Evolutionary conservation across 2,113 vertebrate species (phyloP).

Genomic region (Pleuronectes platessa): DNA sequence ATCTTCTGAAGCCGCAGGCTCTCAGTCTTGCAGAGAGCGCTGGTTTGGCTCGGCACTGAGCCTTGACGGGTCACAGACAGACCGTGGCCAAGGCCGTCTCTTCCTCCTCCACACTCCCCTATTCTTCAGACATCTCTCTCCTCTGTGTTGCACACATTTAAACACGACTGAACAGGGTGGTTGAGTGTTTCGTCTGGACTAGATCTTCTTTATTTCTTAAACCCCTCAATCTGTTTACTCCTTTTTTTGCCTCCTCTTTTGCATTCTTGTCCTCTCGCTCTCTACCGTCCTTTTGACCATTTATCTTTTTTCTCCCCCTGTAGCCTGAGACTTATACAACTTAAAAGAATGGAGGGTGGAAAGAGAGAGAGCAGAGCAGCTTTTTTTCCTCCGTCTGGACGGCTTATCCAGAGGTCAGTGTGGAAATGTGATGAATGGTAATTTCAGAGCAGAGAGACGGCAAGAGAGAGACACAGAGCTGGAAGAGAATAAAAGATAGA

Average conservation of each 20-base stretch:
- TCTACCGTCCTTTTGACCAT: constrained; percentile 1
- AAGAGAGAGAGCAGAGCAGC: not conserved
- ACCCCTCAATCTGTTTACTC: constrained; percentile 7
- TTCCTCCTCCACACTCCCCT: constrained; percentile 28
- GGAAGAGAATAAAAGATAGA: constrained; percentile 50
- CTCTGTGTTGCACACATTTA: constrained; percentile 16
- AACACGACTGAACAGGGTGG: not conserved
- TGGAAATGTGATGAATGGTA: constrained; percentile 66
- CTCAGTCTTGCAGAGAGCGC: constrained; percentile 20
- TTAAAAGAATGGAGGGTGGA: constrained; percentile 14
- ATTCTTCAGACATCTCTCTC: constrained; percentile 16
- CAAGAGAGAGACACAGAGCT: constrained; percentile 39
- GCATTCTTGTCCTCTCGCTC: not conserved
- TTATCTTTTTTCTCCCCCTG: not conserved
- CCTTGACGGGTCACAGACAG: constrained; percentile 55
- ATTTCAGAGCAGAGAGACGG: constrained; percentile 55
- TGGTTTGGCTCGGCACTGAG: constrained; percentile 52
- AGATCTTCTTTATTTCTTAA: constrained; percentile 19
- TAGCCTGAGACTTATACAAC: constrained; percentile 23
- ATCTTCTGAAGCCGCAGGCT: constrained; percentile 50
- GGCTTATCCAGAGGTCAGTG: constrained; percentile 58
- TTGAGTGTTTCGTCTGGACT: not conserved
- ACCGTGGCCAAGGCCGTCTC: constrained; percentile 41
- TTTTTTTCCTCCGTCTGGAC: constrained; percentile 37
- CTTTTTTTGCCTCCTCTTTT: not conserved